Evolutionary conservation across 2,797 vertebrate species (phyloP), one percentile per base, ranked within the genome.

Genomic region (Poecilia gillii): DNA sequence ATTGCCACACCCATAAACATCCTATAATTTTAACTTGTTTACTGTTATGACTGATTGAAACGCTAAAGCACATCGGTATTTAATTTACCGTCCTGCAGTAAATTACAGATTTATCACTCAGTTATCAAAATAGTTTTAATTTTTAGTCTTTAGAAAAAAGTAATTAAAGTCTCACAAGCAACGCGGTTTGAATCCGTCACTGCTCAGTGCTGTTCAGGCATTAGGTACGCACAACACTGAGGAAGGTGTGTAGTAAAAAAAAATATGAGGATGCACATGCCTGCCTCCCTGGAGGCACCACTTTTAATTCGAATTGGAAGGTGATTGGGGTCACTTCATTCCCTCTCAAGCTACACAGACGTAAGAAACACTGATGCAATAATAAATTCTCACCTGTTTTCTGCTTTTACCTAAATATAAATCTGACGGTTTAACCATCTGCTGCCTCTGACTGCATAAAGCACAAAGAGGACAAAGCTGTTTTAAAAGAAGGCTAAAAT

Each of bases 381-480:
- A 20, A 59, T 76, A 62, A 80, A 72, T 66, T 53, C 12, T 39
- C 68, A 72, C 55, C 49, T 57, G 72, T 20, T 78, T 39, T 85
- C 74, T 43, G 62, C 77, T 5, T 64, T 55, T 74, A 79, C 18
- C 77, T 82, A 82, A 57, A 84, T 85, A 84, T 85, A 51, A 84
- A 71, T 78, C 47, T 43, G n/a, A 73, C 41, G 3, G 0, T 74
- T 72, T 80, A 53, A 77, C 74, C 76, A 77, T 77, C 70, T 77
- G 83, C 59, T 74, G 85, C 78, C 81, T 81, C 39, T 11, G 82
- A 74, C 71, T 81, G 81, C 85, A 77, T 84, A n/a, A 83, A 81
- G 64, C 66, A 71, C 46, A 46, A 46, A 31, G 74, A 76, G 72
- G 75, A 83, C 74, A 51, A 78, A 78, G 71, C 83, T 51, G 49